Percentiles rank a stretch among this genome's conserved stretches.
Conservation (phyloP, 2,113 vertebrate species). For the Otis tarda region DNA sequence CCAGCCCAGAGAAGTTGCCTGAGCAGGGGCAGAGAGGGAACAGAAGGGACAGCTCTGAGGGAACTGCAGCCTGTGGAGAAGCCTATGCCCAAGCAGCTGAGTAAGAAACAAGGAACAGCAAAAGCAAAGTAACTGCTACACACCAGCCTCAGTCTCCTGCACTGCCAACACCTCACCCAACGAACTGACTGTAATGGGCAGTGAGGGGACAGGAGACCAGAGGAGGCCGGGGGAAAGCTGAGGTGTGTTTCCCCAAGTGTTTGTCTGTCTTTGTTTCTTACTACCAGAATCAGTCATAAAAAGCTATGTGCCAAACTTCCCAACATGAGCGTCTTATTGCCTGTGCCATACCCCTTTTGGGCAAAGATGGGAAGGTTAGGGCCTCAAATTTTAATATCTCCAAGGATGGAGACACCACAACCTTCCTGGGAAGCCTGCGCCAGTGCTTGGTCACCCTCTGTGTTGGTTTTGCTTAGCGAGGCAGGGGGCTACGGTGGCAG, state of each 20-base stretch:
- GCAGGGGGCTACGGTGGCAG: too few relatives aligned
- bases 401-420: not conserved
- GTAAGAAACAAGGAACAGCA: not conserved
- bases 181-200: not conserved
- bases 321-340: not conserved
- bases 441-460: not conserved
- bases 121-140: not conserved
- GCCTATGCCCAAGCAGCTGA: accelerated
- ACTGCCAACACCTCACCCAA: accelerated
- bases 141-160: accelerated
- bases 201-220: not conserved
- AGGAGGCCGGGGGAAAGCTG: accelerated
- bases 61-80: not conserved
- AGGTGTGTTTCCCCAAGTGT: accelerated
- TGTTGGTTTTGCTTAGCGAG: too few relatives aligned
- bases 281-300: not conserved
- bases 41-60: accelerated
- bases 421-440: not conserved
- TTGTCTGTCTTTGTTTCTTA: not conserved
- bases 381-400: not conserved
- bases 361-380: not conserved
- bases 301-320: not conserved
- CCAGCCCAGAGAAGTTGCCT: not conserved
- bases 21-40: not conserved
- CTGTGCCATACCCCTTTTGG: not conserved